These are phyloP conservation scores for Alexandromys oeconomus DNA, from an alignment of 2,797 vertebrate genomes.

Conservation along the genomic window DNA sequence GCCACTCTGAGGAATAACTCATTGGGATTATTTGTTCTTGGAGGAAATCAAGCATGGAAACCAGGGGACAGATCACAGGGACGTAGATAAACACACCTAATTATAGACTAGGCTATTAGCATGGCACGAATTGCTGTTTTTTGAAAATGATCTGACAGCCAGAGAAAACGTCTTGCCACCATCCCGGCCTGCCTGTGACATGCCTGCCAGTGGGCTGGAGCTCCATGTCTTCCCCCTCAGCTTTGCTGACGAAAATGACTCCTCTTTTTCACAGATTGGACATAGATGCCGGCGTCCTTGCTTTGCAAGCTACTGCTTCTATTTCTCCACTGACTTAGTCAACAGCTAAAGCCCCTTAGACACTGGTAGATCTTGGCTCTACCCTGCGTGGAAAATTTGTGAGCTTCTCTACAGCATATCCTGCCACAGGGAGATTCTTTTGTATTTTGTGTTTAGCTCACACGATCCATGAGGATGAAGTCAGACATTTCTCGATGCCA, in stretches of 20 bases:
- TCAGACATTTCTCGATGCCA: neutral
- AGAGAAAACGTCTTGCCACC: constrained; percentile 67
- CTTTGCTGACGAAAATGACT: constrained; percentile 58
- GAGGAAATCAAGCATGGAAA: constrained; percentile 63
- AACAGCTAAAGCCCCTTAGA: neutral
- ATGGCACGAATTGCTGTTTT: constrained; percentile 72
- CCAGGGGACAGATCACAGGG: constrained; percentile 48
- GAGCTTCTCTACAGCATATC: neutral
- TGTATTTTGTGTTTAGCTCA: neutral
- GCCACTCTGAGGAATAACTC: constrained; percentile 53
- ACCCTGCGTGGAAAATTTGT: neutral
- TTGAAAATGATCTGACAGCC: constrained; percentile 76
- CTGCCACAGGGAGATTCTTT: neutral
- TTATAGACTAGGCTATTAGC: constrained; percentile 76
- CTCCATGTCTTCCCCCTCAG: neutral
- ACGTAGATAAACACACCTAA: constrained; percentile 76
- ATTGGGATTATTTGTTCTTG: constrained; percentile 66
- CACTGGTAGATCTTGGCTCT: neutral
- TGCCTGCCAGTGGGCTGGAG: neutral
- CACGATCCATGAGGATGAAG: neutral
- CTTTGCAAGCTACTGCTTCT: neutral
- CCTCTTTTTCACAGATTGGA: neutral
- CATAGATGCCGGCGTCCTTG: neutral
- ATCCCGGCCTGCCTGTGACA: neutral
- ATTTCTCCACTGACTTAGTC: constrained; percentile 20